phyloP scores from a whole-genome alignment of 2,113 vertebrate species.

The Lates calcarifer region DNA sequence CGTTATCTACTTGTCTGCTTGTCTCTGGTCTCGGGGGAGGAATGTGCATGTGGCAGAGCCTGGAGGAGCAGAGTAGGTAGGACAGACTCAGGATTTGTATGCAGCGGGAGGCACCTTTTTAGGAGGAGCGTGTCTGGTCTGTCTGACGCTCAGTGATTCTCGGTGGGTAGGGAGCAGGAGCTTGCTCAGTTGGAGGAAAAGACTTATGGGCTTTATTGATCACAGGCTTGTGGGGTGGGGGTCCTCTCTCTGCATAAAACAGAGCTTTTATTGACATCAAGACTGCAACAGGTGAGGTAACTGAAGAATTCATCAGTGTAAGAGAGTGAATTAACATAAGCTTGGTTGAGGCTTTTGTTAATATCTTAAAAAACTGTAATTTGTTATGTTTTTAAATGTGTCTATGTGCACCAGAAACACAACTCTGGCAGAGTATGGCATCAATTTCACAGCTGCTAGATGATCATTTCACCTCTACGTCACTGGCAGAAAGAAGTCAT shows the following conservation, averaged over 20 bases:
- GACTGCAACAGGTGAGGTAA: slow-evolving; percentile 52
- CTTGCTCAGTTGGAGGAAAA: slow-evolving; percentile 67
- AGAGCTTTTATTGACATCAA: slow-evolving; percentile 48
- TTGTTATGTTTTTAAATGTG: slow-evolving; percentile 1
- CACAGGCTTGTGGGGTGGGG: slow-evolving; percentile 22
- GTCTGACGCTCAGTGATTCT: slow-evolving; percentile 71
- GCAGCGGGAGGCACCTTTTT: slow-evolving; percentile 67
- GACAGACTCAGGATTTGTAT: slow-evolving; percentile 69
- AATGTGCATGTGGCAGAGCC: slow-evolving; percentile 49
- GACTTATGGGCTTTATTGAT: slow-evolving; percentile 78
- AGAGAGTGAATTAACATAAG: slow-evolving; percentile 22
- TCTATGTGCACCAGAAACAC: background rate
- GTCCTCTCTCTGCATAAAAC: slow-evolving; percentile 36
- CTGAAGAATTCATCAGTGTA: slow-evolving; percentile 47
- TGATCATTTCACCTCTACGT: slow-evolving; percentile 41
- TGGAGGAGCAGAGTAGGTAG: slow-evolving; percentile 30
- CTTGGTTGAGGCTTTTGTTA: background rate
- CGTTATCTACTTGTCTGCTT: slow-evolving; percentile 61
- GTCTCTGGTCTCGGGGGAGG: slow-evolving; percentile 53
- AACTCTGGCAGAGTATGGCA: slow-evolving; percentile 27
- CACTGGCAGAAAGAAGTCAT: background rate
- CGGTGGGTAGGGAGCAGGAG: slow-evolving; percentile 53
- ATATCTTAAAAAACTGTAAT: slow-evolving; percentile 1
- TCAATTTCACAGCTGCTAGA: slow-evolving; percentile 6
- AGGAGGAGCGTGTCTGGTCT: slow-evolving; percentile 69